Evolutionary conservation across 2,113 vertebrate species (phyloP), one percentile per base, ranked within the genome.

Genomic region (Eudorcas thomsonii): DNA sequence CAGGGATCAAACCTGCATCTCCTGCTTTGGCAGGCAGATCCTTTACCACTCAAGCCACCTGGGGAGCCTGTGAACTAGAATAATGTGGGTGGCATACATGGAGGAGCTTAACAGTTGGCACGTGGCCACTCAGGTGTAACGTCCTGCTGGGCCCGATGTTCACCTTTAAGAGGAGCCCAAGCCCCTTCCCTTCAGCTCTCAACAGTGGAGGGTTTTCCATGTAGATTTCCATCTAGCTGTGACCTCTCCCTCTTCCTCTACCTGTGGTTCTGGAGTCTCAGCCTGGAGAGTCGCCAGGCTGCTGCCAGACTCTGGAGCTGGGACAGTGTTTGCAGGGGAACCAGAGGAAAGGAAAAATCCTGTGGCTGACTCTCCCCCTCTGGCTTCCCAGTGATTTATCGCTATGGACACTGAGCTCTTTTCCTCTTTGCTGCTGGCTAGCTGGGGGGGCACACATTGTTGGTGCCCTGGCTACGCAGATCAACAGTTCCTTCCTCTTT

Each of bases 401-500:
- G 45, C 97, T 64, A 28, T 88, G 96, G 85, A 97, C 96, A 89
- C 98, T 45, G 90, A 97, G 91, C 97, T 84, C n/a, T 96, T 97
- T 98, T 97, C 81, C 95, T 83, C 91, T 96, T 78, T 64, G 81
- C 89, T 16, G 83, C 85, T 5, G 62, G 95, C 91, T 82, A 77
- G 62, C 23, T 48, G 96, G 28, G 8, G 64, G 83, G 59, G 30
- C 13, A 93, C 94, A 2, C 92, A 91, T 97, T 97, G 97, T 97
- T 30, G 1, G 71, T 91, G 92, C 95, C 39, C 45, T 88, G 60
- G 82, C 98, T 88, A 60, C 80, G 52, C 57, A 81, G 93, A 94
- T 88, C 95, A 96, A 57, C 81, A 92, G 98, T 99, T 98, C 98
- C 98, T 98, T 99, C 97, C 98, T 98, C 88, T 97, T 99, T 99